These are phyloP conservation scores for Anser brachyrhynchus DNA, from an alignment of 2,113 vertebrate species.

Conservation along the genomic window DNA sequence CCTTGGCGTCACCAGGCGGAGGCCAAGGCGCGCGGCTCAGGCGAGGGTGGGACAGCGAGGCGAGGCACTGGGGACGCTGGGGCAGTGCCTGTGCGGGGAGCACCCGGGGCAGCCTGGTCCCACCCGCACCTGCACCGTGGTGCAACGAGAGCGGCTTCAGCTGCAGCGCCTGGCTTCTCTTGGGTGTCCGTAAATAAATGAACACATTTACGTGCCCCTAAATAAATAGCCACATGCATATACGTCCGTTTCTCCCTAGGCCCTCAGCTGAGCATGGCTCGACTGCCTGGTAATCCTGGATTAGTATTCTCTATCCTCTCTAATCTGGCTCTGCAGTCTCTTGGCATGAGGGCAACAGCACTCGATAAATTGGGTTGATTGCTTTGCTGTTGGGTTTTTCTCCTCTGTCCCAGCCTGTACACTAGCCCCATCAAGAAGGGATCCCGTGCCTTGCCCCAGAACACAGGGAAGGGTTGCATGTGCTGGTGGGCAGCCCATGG, in stretches of 20 bases:
- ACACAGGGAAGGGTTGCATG: background rate
- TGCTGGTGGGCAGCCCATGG: background rate
- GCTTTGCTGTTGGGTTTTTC: background rate
- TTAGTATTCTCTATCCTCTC: background rate
- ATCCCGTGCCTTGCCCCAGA: accelerated
- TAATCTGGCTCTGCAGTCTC: background rate
- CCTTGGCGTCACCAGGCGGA: no score
- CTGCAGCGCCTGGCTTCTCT: background rate
- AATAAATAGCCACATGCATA: background rate
- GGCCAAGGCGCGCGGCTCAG: no score
- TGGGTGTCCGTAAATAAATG: background rate
- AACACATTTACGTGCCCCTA: background rate
- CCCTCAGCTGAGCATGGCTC: background rate
- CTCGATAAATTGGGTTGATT: background rate
- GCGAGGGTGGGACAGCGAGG: no score
- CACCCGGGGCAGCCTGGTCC: background rate
- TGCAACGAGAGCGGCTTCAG: background rate
- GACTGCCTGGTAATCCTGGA: background rate
- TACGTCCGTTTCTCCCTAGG: background rate
- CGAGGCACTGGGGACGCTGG: no score
- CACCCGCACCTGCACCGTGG: background rate
- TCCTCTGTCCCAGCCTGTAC: background rate
- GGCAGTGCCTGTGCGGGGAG: background rate
- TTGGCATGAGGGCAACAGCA: accelerated
- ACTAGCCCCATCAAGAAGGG: background rate